Conservation (phyloP, 2,113 vertebrate species). For the Zingel zingel region DNA sequence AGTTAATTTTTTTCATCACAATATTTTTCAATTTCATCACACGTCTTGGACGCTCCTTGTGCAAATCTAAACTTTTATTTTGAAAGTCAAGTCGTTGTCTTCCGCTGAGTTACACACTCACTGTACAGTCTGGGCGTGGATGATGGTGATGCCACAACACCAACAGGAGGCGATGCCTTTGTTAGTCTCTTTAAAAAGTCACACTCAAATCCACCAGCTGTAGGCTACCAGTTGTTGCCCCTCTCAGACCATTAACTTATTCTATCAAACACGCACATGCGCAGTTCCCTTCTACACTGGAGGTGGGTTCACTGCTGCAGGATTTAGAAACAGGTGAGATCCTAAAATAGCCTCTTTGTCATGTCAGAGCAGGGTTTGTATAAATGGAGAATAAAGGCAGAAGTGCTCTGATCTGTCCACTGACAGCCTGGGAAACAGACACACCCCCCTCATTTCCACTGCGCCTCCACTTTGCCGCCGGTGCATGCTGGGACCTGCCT, state of each 20-base stretch:
- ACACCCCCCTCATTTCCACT: slow-evolving; percentile 8
- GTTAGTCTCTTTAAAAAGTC: slow-evolving; percentile 61
- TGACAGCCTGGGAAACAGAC: slow-evolving; percentile 52
- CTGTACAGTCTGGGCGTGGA: slow-evolving; percentile 77
- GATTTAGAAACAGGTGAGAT: slow-evolving; percentile 49
- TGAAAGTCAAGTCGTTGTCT: not conserved
- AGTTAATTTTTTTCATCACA: not conserved
- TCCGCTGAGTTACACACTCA: slow-evolving; percentile 19
- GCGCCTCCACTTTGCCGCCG: not conserved
- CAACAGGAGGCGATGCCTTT: slow-evolving; percentile 60
- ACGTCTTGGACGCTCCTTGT: not conserved
- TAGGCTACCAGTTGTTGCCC: not conserved
- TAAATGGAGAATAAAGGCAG: slow-evolving; percentile 26
- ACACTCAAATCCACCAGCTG: not conserved
- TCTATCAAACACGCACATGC: slow-evolving; percentile 33
- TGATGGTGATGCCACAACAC: slow-evolving; percentile 49
- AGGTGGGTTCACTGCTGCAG: not conserved
- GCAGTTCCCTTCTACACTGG: not conserved
- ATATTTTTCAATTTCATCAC: not conserved
- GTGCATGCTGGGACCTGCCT: slow-evolving; percentile 58
- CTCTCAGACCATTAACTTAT: slow-evolving; percentile 8
- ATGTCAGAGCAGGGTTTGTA: slow-evolving; percentile 23
- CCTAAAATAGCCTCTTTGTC: slow-evolving; percentile 31
- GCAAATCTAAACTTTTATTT: slow-evolving; percentile 42
- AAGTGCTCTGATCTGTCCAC: slow-evolving; percentile 13